These are phyloP conservation scores for Limosa lapponica DNA, from an alignment of 2,797 vertebrate genomes.

Conservation along the genomic window DNA sequence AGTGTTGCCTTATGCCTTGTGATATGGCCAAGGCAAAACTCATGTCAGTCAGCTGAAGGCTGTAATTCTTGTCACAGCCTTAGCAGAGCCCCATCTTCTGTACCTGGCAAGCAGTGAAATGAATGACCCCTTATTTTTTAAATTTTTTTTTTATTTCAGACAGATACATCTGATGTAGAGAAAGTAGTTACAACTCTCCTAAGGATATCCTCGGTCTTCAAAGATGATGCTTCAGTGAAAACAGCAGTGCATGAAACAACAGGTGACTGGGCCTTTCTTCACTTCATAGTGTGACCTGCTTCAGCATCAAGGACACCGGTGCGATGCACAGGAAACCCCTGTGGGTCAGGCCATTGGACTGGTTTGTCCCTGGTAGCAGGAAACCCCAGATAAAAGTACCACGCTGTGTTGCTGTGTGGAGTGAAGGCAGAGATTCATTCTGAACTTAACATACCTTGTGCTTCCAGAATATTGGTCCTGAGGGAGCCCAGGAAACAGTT, in stretches of 20 bases:
- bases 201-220: constrained; percentile 93
- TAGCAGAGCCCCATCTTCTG: neutral
- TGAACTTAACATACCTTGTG: neutral
- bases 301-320: neutral
- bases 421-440: neutral
- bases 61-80: neutral
- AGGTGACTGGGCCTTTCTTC: constrained; percentile 60
- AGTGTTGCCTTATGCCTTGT: neutral
- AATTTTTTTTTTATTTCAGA: constrained; percentile 69
- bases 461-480: neutral
- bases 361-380: neutral
- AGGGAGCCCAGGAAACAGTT: neutral
- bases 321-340: neutral
- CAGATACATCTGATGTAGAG: constrained; percentile 86
- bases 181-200: constrained; percentile 90
- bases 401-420: neutral
- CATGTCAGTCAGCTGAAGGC: neutral
- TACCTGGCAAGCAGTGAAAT: neutral
- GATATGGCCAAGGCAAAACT: neutral
- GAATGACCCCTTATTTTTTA: neutral
- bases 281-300: neutral
- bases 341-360: neutral
- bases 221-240: constrained; percentile 87
- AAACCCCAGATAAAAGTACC: neutral
- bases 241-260: constrained; percentile 79